phyloP scores from a whole-genome alignment of 2,113 vertebrate genomes.

The Gnathonemus longibarbis region DNA sequence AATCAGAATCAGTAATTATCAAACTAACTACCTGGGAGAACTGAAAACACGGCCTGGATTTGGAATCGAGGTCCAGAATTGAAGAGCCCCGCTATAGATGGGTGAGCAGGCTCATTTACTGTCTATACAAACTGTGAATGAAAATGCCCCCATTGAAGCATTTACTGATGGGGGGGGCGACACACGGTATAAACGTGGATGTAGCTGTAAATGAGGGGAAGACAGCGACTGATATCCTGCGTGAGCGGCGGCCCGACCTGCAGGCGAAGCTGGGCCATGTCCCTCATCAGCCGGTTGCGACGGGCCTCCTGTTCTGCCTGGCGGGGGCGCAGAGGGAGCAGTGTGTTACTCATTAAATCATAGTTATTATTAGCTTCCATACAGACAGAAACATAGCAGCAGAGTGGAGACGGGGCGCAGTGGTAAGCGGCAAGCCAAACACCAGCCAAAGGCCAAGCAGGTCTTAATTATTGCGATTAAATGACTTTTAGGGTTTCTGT shows the following conservation, averaged over 20 bases:
- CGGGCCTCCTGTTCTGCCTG: slow-evolving; percentile 94
- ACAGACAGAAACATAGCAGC: neutral
- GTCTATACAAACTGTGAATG: neutral
- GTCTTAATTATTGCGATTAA: neutral
- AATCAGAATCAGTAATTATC: too few relatives aligned
- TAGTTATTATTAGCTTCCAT: neutral
- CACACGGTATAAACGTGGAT: neutral
- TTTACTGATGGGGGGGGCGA: neutral
- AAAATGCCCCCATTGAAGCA: neutral
- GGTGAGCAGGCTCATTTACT: neutral
- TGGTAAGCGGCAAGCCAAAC: neutral
- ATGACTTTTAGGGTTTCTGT: neutral
- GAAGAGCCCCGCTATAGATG: too few relatives aligned
- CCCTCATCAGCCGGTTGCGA: slow-evolving; percentile 87
- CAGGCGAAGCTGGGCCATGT: slow-evolving; percentile 94
- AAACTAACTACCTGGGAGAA: too few relatives aligned
- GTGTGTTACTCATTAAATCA: neutral
- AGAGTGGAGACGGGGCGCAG: neutral
- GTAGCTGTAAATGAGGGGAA: neutral
- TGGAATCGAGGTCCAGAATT: too few relatives aligned
- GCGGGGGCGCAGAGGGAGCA: neutral
- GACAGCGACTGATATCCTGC: neutral
- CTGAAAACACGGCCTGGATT: too few relatives aligned
- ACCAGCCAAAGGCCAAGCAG: neutral
- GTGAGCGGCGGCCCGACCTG: slow-evolving; percentile 62